Conservation (phyloP, 1,140 invertebrate genomes). For the Prorops nasuta region DNA sequence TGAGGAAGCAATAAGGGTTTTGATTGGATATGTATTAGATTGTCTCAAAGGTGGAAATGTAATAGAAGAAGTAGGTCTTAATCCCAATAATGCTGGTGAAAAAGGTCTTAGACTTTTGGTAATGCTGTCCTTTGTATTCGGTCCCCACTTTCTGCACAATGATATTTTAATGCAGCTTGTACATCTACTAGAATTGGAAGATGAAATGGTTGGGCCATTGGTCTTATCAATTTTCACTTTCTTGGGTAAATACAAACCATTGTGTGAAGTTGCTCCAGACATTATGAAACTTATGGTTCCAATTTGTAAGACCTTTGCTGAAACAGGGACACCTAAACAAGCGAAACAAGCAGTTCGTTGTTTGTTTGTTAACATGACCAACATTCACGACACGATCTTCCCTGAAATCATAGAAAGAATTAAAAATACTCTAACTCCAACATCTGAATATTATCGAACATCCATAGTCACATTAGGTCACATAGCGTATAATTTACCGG, state of each 20-base stretch:
- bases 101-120: conserved; percentile 79
- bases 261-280: conserved; percentile 71
- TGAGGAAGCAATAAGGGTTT: conserved; percentile 71
- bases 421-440: conserved; percentile 73
- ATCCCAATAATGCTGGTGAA: conserved; percentile 77
- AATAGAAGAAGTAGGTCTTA: conserved; percentile 74
- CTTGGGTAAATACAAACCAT: conserved; percentile 80
- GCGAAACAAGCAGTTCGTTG: conserved; percentile 95
- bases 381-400: conserved; percentile 78
- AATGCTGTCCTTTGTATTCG: conserved; percentile 88
- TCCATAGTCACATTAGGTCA: conserved; percentile 92
- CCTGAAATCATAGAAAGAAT: conserved; percentile 83
- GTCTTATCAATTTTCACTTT: conserved; percentile 84
- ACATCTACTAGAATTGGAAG: conserved; percentile 74
- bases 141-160: conserved; percentile 85
- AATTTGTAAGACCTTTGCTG: conserved; percentile 82
- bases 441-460: conserved; percentile 84
- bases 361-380: conserved; percentile 82
- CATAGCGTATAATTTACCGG: conserved; percentile 87
- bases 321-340: conserved; percentile 88
- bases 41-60: conserved; percentile 68
- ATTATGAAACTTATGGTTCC: conserved; percentile 75
- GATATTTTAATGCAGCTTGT: conserved; percentile 81
- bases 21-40: conserved; percentile 57
- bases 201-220: conserved; percentile 79